Evolutionary conservation across 2,113 vertebrate genomes (phyloP).

Genomic region (Mastomys natalensis): DNA sequence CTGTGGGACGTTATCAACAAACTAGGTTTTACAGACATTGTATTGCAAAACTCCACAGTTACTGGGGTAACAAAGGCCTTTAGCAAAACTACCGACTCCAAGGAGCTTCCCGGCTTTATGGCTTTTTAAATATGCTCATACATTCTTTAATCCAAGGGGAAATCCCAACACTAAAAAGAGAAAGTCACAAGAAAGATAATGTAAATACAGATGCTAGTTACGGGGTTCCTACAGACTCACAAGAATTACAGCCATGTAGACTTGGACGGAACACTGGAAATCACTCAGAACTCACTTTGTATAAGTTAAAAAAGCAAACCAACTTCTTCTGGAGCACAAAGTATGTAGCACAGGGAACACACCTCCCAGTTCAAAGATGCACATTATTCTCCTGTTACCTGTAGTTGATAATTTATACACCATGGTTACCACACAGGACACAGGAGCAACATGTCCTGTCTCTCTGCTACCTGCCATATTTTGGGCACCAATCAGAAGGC

Average conservation of each 20-base stretch:
- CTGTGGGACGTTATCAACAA: background rate
- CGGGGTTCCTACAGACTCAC: background rate
- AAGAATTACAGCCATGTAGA: background rate
- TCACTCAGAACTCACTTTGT: background rate
- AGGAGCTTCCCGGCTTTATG: background rate
- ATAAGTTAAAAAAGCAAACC: background rate
- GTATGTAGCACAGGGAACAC: background rate
- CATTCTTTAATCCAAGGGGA: background rate
- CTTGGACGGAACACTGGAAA: background rate
- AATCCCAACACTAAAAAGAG: background rate
- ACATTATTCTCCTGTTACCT: background rate
- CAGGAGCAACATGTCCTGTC: background rate
- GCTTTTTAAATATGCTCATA: background rate
- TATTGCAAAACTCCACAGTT: background rate
- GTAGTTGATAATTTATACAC: background rate
- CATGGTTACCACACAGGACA: no score
- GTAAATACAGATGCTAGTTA: background rate
- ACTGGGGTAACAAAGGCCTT: background rate
- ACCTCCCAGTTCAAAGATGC: background rate
- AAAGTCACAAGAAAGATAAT: background rate
- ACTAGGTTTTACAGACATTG: background rate
- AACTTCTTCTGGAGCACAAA: background rate
- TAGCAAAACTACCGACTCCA: background rate
- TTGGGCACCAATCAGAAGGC: background rate
- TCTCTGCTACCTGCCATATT: background rate